Base-by-base conservation (phyloP, 2,888 invertebrate genomes). In the Drosophila recens region DNA sequence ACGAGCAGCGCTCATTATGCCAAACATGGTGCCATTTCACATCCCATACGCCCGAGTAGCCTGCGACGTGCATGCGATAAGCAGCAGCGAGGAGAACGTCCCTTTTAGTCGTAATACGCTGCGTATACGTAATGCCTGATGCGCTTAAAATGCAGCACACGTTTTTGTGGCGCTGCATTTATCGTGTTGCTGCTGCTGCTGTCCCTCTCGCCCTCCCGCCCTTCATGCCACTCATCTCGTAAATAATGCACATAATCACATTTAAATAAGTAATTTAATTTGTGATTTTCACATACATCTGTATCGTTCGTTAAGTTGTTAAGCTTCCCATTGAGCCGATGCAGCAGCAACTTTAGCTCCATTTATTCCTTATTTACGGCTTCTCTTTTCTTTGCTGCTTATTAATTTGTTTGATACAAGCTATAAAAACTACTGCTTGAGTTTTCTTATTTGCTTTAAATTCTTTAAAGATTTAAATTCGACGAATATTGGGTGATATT, bases 211-310 rank as follows among this genome's bases (percentile, higher is more conserved):
- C 20, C 9, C 23, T 43, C 11, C 33, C 66, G 34, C 40, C 15
- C 15, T 61, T 43, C 23, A 13, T 42, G 52, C 52, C 56, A 36
- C 9, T 42, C 52, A 56, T 51, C 72, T 74, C 73, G 75, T 84
- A 89, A 87, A 89, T 83, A 87, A 89, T 87, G 89, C 67, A 67
- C 84, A 78, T 89, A 84, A 89, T 84, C 89, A 72, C 87, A 89
- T 89, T 84, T 84, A 80, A 83, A 89, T 84, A 89, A 83, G 84
- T 87, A 75, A 84, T 89, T 89, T 89, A 84, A 84, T 84, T 84
- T 89, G 84, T 80, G 87, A 87, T 89, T 89, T 78, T 78, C 79
- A 72, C 87, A 74, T 69, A 78, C 72, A 78, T 27, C 34, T 40
- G 9, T 34, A 17, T 51, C 38, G n/a, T 27, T 71, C 86, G 71